These are phyloP conservation scores for Papilio protenor DNA, from an alignment of 2,888 invertebrate species.

Conservation along the genomic window DNA sequence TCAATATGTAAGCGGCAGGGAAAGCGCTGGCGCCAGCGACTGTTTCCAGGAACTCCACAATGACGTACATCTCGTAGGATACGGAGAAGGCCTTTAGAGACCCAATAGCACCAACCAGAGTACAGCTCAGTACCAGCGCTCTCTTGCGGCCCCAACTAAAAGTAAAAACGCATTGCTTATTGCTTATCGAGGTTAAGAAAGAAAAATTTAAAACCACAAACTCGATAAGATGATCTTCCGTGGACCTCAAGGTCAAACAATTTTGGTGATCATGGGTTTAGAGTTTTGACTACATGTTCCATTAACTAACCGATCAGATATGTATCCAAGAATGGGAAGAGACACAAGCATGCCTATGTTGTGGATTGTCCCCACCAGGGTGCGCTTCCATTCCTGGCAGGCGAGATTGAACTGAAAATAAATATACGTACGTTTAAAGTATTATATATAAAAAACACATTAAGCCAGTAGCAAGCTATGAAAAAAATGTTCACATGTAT, in stretches of 20 bases:
- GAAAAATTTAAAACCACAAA: no score
- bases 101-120: constrained; percentile 76
- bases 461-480: no score
- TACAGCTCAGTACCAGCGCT: constrained; percentile 72
- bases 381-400: constrained; percentile 88
- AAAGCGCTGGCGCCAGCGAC: constrained; percentile 84
- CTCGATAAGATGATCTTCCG: no score
- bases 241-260: no score
- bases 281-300: no score
- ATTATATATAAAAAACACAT: no score
- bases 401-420: constrained; percentile 74
- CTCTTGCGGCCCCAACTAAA: constrained; percentile 76
- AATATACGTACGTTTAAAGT: no score
- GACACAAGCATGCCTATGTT: constrained; percentile 90
- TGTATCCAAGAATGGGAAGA: constrained; percentile 87
- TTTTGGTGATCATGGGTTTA: no score
- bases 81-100: constrained; percentile 84
- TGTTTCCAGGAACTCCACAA: constrained; percentile 84
- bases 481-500: no score
- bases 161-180: neutral
- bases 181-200: no score
- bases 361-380: constrained; percentile 90
- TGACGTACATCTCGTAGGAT: constrained; percentile 84
- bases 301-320: constrained; percentile 86
- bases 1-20: constrained; percentile 83